Evolutionary conservation across 2,888 invertebrate species (phyloP).

Genomic region (Bhutanitis thaidina): DNA sequence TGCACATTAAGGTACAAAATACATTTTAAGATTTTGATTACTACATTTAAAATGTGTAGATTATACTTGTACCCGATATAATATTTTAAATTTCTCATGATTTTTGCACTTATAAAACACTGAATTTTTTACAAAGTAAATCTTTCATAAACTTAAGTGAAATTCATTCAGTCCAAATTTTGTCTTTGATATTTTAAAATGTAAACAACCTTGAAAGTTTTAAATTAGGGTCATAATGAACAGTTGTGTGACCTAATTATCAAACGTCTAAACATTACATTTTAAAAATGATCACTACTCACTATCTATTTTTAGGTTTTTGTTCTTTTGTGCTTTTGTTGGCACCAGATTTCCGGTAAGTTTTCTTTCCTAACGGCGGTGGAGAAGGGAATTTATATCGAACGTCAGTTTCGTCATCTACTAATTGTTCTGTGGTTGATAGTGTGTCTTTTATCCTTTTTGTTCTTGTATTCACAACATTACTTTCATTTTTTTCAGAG

Average conservation of each 20-base stretch:
- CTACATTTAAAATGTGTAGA: conserved; percentile 1
- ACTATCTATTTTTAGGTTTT: conserved; percentile 27
- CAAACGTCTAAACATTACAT: not conserved
- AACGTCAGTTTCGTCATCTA: conserved; percentile 22
- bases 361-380: conserved; percentile 6
- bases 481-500: conserved; percentile 2
- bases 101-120: not conserved
- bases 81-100: not conserved
- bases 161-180: not conserved
- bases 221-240: not conserved
- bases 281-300: conserved; percentile 22
- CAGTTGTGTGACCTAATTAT: not conserved
- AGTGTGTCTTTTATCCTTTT: not conserved
- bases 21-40: not conserved
- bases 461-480: conserved; percentile 3
- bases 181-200: not conserved
- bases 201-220: not conserved
- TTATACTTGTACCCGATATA: not conserved
- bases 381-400: conserved; percentile 34
- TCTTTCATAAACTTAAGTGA: not conserved
- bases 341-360: conserved; percentile 4
- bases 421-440: not conserved
- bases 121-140: not conserved
- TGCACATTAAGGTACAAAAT: conserved; percentile 8
- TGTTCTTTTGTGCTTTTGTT: conserved; percentile 22